phyloP scores from a whole-genome alignment of 2,888 invertebrate species.

The Habroteleia sp. region DNA sequence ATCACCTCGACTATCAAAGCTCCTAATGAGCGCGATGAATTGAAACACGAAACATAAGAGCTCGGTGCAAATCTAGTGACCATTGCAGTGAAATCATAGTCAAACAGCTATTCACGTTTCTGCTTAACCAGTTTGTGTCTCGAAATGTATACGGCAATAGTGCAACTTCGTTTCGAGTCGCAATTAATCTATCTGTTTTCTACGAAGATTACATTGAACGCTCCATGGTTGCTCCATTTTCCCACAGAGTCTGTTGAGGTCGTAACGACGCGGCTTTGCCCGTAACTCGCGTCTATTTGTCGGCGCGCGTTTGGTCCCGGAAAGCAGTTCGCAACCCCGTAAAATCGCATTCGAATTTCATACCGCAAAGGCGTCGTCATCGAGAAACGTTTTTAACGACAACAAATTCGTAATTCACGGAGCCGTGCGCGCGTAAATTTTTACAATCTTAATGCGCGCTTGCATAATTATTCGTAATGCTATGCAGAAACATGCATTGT shows the following conservation, averaged over 20 bases:
- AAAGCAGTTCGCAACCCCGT: constrained; percentile 2
- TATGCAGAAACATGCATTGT: constrained; percentile 52
- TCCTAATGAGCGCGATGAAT: constrained; percentile 21
- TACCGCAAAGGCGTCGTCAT: constrained; percentile 18
- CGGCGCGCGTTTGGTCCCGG: constrained; percentile 10
- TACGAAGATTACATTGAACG: constrained; percentile 27
- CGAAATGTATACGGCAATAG: constrained; percentile 17
- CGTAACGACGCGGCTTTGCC: constrained; percentile 29
- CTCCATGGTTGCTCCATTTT: constrained; percentile 51
- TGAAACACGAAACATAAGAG: constrained; percentile 32
- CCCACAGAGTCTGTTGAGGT: constrained; percentile 30
- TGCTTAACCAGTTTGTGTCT: constrained; percentile 29
- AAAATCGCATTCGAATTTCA: constrained; percentile 42
- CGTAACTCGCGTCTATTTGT: constrained; percentile 40
- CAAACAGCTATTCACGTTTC: constrained; percentile 33
- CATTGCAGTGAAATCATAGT: constrained; percentile 28
- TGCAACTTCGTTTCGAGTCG: constrained; percentile 24
- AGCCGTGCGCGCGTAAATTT: constrained; percentile 14
- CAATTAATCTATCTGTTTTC: constrained; percentile 55
- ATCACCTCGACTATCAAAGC: constrained; percentile 18
- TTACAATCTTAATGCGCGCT: constrained; percentile 39
- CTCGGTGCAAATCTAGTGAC: constrained; percentile 9
- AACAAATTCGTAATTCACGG: constrained; percentile 39
- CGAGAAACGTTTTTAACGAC: constrained; percentile 34
- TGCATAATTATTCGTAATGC: constrained; percentile 53